Evolutionary conservation across 2,113 vertebrate genomes (phyloP), one percentile per base, ranked within the genome.

Genomic region (Ictalurus punctatus): DNA sequence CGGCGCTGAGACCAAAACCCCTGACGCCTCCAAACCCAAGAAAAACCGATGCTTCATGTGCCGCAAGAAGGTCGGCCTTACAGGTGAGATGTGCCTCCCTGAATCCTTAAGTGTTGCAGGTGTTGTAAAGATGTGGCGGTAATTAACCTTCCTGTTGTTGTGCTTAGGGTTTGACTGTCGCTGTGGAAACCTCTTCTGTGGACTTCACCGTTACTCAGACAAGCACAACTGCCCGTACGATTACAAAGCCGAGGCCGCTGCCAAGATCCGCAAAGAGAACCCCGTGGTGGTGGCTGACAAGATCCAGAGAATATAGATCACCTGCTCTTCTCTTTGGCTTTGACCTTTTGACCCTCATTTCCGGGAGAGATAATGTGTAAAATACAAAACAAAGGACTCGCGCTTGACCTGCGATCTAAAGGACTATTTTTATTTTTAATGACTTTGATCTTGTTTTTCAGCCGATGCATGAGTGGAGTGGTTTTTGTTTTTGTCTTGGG

Each of bases 261-360:
- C 96, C 93, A 97, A 97, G 91, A 97, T 97, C 85, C 96, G 97
- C 30, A 97, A 97, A 92, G 97, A 97, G 90, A 97, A 97, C 92
- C 97, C 97, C 0, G 94, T 97, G 12, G 94, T 97, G 1, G 94
- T 97, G 0, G 97, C 97, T 0, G 97, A 97, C 90, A 97, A 97
- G 95, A 97, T 97, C 93, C 97, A 97, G 95, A 97, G 97, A 95
- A 96, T 97, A 97, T 97, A 96, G 93, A 92, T 44, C 74, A 87
- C 30, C 71, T 80, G 74, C 17, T n/a, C 5, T 61, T 58, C 54
- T 58, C 54, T 76, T 86, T 71, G 21, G 61, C 85, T 73, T 40
- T 8, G 63, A 58, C 85, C 84, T 81, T 81, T 91, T 89, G 90
- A 93, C 92, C 92, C 89, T 92, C 87, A 89, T 63, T 52, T 91